Evolutionary conservation across 2,113 vertebrate species (phyloP).

Genomic region (Meriones unguiculatus): DNA sequence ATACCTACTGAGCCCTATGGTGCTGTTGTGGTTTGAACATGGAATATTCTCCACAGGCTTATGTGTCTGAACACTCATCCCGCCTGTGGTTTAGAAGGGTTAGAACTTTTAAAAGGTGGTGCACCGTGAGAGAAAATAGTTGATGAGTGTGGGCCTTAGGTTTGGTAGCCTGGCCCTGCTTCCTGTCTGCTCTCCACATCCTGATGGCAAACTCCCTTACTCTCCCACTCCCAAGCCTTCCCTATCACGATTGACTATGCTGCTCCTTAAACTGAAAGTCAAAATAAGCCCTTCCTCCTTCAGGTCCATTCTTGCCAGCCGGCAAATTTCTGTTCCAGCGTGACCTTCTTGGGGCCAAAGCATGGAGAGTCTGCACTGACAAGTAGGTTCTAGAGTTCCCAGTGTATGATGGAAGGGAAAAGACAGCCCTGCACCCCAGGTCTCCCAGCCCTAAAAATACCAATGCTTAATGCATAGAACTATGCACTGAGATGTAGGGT

Average conservation of each 20-base stretch:
- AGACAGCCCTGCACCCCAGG: not conserved
- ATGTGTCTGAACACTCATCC: too few species aligned
- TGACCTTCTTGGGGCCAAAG: not conserved
- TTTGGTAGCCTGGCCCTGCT: not conserved
- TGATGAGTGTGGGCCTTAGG: accelerated
- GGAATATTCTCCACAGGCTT: too few species aligned
- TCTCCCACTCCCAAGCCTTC: not conserved
- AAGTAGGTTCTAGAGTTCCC: not conserved
- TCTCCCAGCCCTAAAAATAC: not conserved
- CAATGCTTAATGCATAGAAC: not conserved
- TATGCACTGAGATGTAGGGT: accelerated
- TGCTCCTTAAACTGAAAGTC: not conserved
- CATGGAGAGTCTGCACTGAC: not conserved
- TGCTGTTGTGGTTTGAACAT: not conserved
- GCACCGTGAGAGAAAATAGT: not conserved
- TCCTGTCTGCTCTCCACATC: not conserved
- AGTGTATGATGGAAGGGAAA: not conserved
- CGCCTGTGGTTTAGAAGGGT: not conserved
- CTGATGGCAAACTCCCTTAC: too few species aligned
- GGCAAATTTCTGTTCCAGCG: not conserved
- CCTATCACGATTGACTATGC: not conserved
- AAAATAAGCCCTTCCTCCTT: not conserved
- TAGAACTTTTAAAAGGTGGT: not conserved
- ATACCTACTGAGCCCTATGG: accelerated
- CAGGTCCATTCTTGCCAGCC: not conserved